Conservation (phyloP, 1,140 invertebrate genomes). For the Dryas iulia region DNA sequence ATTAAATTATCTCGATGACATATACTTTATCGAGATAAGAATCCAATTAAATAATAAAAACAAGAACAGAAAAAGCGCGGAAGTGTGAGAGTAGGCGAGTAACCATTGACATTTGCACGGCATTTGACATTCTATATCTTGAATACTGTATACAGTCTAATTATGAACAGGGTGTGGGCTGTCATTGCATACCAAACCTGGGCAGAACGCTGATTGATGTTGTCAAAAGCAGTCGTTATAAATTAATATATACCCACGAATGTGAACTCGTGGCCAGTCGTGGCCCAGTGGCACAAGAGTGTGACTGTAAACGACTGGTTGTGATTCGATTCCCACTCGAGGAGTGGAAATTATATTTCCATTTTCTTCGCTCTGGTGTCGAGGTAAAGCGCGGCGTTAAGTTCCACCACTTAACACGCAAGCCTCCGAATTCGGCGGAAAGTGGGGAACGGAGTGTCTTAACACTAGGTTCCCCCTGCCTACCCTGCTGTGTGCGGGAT, state of each 20-base stretch:
- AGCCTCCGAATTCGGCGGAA: no score
- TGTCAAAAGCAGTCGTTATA: constrained; percentile 42
- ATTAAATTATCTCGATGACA: constrained; percentile 13
- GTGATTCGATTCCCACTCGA: no score
- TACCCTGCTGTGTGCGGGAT: no score
- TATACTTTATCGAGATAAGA: constrained; percentile 13
- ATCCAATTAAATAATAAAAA: constrained; percentile 7
- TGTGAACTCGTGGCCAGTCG: no score
- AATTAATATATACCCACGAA: neutral
- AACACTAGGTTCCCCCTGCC: no score
- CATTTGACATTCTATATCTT: constrained; percentile 55
- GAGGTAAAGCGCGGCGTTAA: no score
- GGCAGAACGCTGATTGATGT: constrained; percentile 57
- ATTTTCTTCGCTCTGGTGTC: no score
- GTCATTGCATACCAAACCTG: constrained; percentile 67
- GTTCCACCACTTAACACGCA: no score
- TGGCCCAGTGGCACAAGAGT: no score
- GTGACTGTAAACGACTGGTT: no score
- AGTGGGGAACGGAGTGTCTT: no score
- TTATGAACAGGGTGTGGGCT: constrained; percentile 70
- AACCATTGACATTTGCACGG: constrained; percentile 65
- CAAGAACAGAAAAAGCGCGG: constrained; percentile 38
- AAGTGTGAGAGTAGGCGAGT: constrained; percentile 39
- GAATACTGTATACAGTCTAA: constrained; percentile 58
- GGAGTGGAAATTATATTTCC: no score